A percentile compares a stretch with the other conserved stretches of the same genome.
phyloP scores from a whole-genome alignment of 2,888 invertebrate genomes.

The Rambutsinella grinnellia region DNA sequence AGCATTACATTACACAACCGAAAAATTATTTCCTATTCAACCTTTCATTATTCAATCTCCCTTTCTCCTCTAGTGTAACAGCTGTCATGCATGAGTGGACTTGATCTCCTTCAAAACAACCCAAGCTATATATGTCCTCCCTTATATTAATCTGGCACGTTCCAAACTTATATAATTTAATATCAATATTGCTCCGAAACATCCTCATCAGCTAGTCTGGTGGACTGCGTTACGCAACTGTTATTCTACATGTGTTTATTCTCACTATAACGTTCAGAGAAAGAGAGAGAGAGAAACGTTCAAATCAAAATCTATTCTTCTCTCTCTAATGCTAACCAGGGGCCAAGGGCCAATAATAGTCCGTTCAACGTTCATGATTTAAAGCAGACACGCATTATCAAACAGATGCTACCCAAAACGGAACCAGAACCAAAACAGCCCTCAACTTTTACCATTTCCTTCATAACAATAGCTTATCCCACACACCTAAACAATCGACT shows the following conservation, averaged over 20 bases:
- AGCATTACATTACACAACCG: conserved; percentile 1
- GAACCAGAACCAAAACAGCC: no score
- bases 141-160: conserved; percentile 13
- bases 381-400: no score
- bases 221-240: no score
- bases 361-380: no score
- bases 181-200: background rate
- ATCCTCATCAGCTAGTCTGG: background rate
- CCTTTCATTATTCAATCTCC: background rate
- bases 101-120: background rate
- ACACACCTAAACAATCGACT: no score
- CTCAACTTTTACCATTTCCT: no score
- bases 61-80: conserved; percentile 16
- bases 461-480: no score
- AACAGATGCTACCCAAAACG: no score
- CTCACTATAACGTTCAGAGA: no score
- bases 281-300: background rate
- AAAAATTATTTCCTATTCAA: conserved; percentile 30
- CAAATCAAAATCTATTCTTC: background rate
- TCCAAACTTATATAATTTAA: conserved; percentile 4
- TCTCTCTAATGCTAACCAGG: background rate
- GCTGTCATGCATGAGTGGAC: conserved; percentile 35
- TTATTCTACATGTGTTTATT: no score
- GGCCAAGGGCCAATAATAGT: no score
- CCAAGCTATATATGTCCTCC: conserved; percentile 1